Conservation (phyloP, 92 coral and sea anemone species). For the Parazoanthus darwini region DNA sequence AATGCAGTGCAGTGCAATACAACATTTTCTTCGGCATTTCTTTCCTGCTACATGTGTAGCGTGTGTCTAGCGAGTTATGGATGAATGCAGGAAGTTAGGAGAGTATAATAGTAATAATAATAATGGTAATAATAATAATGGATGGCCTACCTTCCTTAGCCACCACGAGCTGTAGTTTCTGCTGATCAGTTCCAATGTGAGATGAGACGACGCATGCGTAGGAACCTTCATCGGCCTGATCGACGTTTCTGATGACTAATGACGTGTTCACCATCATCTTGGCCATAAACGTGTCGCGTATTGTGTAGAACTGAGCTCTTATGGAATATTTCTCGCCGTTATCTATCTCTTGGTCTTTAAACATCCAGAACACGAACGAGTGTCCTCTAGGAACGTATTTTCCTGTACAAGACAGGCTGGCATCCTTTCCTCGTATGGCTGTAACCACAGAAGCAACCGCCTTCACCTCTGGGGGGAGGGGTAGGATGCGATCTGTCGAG, state of each 20-base stretch:
- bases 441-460: too few species aligned
- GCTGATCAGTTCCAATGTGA: constrained; percentile 17
- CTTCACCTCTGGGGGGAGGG: too few species aligned
- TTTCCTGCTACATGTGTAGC: too few species aligned
- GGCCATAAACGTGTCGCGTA: neutral
- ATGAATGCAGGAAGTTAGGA: too few species aligned
- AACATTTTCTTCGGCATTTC: too few species aligned
- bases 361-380: constrained; percentile 3
- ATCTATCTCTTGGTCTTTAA: neutral
- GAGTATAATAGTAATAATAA: too few species aligned
- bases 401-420: too few species aligned
- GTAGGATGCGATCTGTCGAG: too few species aligned
- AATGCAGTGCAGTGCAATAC: too few species aligned
- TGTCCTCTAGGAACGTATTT: neutral
- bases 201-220: constrained; percentile 7
- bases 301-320: neutral
- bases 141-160: neutral
- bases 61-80: too few species aligned
- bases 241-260: neutral
- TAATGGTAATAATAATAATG: too few species aligned
- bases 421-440: neutral
- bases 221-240: neutral
- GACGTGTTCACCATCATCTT: constrained; percentile 5
- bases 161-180: neutral
- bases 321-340: neutral